phyloP scores from a whole-genome alignment of 2,113 vertebrate species.

The Embiotoca jacksoni region DNA sequence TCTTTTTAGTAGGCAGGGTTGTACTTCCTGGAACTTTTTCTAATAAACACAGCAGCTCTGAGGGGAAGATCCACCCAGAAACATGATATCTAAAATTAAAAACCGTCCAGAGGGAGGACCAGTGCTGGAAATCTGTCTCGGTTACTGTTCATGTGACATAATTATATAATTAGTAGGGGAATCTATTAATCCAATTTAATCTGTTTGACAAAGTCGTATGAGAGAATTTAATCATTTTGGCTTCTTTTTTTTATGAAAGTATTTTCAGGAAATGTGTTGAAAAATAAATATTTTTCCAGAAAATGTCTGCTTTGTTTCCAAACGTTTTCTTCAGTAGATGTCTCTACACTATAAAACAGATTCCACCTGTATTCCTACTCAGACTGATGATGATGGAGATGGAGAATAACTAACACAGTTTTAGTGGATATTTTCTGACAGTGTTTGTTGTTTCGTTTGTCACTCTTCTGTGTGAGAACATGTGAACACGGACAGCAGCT shows the following conservation, averaged over 20 bases:
- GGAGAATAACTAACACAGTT: too few species aligned
- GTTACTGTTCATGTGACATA: constrained; percentile 7
- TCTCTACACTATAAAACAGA: too few species aligned
- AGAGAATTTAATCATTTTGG: not conserved
- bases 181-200: constrained; percentile 16
- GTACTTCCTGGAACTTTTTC: too few species aligned
- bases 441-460: too few species aligned
- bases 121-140: not conserved
- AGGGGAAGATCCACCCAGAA: not conserved
- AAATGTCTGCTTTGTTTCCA: not conserved
- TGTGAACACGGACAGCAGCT: not conserved
- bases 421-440: too few species aligned
- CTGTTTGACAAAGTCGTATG: constrained; percentile 5
- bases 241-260: not conserved
- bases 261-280: not conserved
- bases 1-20: too few species aligned
- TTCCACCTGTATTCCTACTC: too few species aligned
- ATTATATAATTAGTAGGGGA: constrained; percentile 17
- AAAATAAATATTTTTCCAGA: too few species aligned
- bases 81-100: not conserved
- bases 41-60: too few species aligned
- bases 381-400: too few species aligned
- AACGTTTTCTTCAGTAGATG: not conserved
- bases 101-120: not conserved
- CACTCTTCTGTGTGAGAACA: too few species aligned